Conservation (phyloP, 2,797 vertebrate genomes). For the Chiroxiphia lanceolata region DNA sequence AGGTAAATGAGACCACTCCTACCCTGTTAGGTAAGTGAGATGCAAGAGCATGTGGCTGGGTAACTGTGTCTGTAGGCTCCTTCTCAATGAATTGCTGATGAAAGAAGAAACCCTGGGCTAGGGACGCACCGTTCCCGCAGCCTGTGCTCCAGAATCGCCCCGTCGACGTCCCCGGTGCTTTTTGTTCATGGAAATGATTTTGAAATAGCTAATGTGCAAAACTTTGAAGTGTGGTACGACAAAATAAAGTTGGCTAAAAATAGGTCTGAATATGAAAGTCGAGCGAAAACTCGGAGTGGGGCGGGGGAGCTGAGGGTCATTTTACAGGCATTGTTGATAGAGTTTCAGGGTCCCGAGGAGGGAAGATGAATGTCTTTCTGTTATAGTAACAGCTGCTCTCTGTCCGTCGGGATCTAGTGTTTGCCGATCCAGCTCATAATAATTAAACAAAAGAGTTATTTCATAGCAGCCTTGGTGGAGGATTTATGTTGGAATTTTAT, state of each 20-base stretch:
- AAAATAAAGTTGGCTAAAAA: slow-evolving; percentile 74
- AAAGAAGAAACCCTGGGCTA: neutral
- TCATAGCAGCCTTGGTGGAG: slow-evolving; percentile 53
- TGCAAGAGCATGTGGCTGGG: neutral
- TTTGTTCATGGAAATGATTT: neutral
- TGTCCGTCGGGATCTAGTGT: slow-evolving; percentile 74
- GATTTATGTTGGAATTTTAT: slow-evolving; percentile 54
- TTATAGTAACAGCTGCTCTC: slow-evolving; percentile 78
- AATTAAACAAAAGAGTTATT: slow-evolving; percentile 72
- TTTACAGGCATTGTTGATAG: slow-evolving; percentile 72
- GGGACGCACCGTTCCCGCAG: neutral
- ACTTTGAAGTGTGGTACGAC: slow-evolving; percentile 19
- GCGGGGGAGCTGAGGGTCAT: slow-evolving; percentile 22
- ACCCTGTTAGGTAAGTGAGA: neutral
- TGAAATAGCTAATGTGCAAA: neutral
- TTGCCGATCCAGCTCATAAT: slow-evolving; percentile 66
- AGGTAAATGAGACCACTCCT: neutral
- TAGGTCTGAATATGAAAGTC: slow-evolving; percentile 72
- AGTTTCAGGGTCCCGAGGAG: slow-evolving; percentile 69
- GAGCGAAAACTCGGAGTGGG: slow-evolving; percentile 45
- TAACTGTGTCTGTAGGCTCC: slow-evolving; percentile 15
- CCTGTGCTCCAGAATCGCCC: accelerated
- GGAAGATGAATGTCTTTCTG: slow-evolving; percentile 74
- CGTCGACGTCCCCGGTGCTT: neutral
- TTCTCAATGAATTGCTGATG: neutral